Percentiles rank a stretch among this genome's conserved stretches.
These are phyloP conservation scores for Drosophila neoperkinsi DNA, from an alignment of 2,888 invertebrate species.

Conservation along the genomic window DNA sequence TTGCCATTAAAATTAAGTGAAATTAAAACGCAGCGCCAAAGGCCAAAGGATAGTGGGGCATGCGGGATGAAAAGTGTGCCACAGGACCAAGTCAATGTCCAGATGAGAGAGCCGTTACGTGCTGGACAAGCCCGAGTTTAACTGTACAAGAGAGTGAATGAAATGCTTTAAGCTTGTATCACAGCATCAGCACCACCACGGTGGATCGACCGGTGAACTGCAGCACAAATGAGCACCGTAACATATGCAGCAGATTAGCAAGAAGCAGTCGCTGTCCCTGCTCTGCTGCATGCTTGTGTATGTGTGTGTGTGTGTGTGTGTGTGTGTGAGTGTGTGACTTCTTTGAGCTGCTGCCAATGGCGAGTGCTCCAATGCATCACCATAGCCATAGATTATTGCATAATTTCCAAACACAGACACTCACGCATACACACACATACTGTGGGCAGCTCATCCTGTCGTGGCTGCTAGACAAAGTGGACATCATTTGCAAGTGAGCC, in stretches of 20 bases:
- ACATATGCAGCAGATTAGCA: slow-evolving; percentile 71
- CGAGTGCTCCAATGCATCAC: slow-evolving; percentile 70
- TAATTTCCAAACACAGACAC: slow-evolving; percentile 58
- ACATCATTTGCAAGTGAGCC: slow-evolving; percentile 72
- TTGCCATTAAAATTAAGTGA: slow-evolving; percentile 44
- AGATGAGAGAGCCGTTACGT: slow-evolving; percentile 24
- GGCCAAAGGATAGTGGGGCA: slow-evolving; percentile 3
- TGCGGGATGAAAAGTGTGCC: slow-evolving; percentile 7
- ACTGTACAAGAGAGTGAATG: slow-evolving; percentile 47
- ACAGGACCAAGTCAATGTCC: slow-evolving; percentile 43
- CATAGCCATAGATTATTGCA: slow-evolving; percentile 75
- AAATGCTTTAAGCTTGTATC: slow-evolving; percentile 62
- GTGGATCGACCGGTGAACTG: neutral
- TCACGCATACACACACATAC: slow-evolving; percentile 11
- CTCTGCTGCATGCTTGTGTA: neutral
- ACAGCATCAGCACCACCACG: slow-evolving; percentile 33
- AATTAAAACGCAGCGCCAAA: slow-evolving; percentile 33
- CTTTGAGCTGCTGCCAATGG: slow-evolving; percentile 70
- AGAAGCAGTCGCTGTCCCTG: slow-evolving; percentile 28
- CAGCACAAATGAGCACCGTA: slow-evolving; percentile 49
- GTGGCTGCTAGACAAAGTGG: slow-evolving; percentile 49
- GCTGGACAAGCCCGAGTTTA: slow-evolving; percentile 38
- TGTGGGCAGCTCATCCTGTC: slow-evolving; percentile 6
- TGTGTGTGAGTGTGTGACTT: slow-evolving; percentile 31
- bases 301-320: slow-evolving; percentile 8